Conservation (phyloP, 2,113 vertebrate genomes). For the Symphodus melops region DNA sequence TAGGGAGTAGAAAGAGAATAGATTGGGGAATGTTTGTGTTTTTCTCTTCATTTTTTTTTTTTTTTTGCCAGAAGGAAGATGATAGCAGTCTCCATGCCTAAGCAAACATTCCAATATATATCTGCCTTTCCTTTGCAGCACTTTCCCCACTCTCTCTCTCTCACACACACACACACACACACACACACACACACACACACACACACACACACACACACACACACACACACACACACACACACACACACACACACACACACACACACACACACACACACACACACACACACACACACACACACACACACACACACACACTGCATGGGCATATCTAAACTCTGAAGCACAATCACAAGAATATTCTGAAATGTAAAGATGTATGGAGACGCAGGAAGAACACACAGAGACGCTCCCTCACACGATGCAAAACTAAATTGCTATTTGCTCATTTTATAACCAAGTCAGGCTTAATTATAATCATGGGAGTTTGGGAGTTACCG, state of each 20-base stretch:
- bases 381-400: conserved; percentile 57
- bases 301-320: conserved; percentile 35
- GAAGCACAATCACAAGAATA: conserved; percentile 51
- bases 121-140: conserved; percentile 57
- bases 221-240: conserved; percentile 44
- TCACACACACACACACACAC: conserved; percentile 37
- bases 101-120: conserved; percentile 52
- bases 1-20: conserved; percentile 77
- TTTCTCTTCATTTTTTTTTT: conserved; percentile 55
- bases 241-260: conserved; percentile 40
- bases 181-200: conserved; percentile 38
- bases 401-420: conserved; percentile 79
- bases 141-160: too few relatives aligned
- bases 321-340: conserved; percentile 48
- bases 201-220: conserved; percentile 40
- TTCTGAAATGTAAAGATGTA: conserved; percentile 58
- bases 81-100: conserved; percentile 68
- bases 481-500: conserved; percentile 83
- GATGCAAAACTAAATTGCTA: conserved; percentile 81
- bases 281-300: conserved; percentile 34
- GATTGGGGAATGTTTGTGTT: conserved; percentile 79
- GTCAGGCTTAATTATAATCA: conserved; percentile 84
- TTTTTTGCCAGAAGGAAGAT: conserved; percentile 74
- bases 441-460: conserved; percentile 83
- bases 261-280: conserved; percentile 29